These are phyloP conservation scores for Lampris megalopsis DNA, from an alignment of 2,113 vertebrate genomes.

Conservation along the genomic window DNA sequence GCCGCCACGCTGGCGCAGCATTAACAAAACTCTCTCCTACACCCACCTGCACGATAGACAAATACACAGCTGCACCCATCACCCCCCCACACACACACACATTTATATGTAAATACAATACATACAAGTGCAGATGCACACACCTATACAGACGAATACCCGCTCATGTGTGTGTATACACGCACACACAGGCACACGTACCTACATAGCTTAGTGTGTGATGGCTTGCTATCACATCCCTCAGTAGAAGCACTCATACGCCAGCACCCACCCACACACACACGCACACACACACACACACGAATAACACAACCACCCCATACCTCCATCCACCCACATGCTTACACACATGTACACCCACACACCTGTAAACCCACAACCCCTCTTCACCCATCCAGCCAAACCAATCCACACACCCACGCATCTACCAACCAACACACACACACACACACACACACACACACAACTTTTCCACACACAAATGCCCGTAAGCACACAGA, in stretches of 20 bases:
- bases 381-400: background rate
- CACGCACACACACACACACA: slow-evolving; percentile 2
- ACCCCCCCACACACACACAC: too few relatives aligned
- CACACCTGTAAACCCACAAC: background rate
- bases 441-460: too few relatives aligned
- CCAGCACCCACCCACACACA: background rate
- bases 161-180: background rate
- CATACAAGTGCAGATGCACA: too few relatives aligned
- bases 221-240: too few relatives aligned
- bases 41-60: too few relatives aligned
- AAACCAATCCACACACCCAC: background rate
- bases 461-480: too few relatives aligned
- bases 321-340: background rate
- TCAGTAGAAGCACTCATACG: too few relatives aligned
- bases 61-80: too few relatives aligned
- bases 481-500: too few relatives aligned
- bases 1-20: too few relatives aligned
- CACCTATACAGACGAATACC: background rate
- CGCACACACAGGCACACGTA: background rate
- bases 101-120: too few relatives aligned
- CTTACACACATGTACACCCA: background rate
- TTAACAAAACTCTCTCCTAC: too few relatives aligned
- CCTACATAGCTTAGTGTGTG: background rate
- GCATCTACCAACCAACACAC: background rate
- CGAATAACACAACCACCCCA: background rate